Conservation (phyloP, 1,140 invertebrate genomes). For the Archegozetes longisetosus region DNA sequence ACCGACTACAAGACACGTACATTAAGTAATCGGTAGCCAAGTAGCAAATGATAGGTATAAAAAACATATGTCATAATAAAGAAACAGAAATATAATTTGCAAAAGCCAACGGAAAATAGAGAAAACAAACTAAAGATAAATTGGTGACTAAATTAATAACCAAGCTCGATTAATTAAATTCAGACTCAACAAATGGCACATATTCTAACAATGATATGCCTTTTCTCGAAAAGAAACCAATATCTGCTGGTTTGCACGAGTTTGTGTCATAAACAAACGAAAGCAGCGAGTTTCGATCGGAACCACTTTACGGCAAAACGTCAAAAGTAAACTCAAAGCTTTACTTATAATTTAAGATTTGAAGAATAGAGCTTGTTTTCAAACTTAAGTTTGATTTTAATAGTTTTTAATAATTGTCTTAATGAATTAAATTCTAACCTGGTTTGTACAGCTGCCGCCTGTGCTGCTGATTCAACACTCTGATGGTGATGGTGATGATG, state of each 20-base stretch:
- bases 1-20: neutral
- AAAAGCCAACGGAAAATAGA: no score
- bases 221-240: neutral
- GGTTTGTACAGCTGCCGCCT: conserved; percentile 17
- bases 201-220: no score
- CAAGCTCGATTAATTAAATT: no score
- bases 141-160: neutral
- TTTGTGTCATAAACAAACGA: neutral
- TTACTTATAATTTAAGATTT: neutral
- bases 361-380: no score
- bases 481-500: conserved; percentile 14
- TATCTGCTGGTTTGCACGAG: neutral
- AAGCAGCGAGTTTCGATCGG: neutral
- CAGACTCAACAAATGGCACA: no score
- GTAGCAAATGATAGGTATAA: neutral
- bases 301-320: neutral
- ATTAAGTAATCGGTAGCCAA: neutral
- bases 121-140: neutral
- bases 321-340: neutral
- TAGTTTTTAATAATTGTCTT: no score
- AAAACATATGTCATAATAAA: neutral
- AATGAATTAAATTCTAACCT: no score
- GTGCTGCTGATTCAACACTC: conserved; percentile 11
- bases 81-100: no score
- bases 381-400: no score